These are phyloP conservation scores for Hiodon alosoides DNA, from an alignment of 2,113 vertebrate species.

Conservation along the genomic window DNA sequence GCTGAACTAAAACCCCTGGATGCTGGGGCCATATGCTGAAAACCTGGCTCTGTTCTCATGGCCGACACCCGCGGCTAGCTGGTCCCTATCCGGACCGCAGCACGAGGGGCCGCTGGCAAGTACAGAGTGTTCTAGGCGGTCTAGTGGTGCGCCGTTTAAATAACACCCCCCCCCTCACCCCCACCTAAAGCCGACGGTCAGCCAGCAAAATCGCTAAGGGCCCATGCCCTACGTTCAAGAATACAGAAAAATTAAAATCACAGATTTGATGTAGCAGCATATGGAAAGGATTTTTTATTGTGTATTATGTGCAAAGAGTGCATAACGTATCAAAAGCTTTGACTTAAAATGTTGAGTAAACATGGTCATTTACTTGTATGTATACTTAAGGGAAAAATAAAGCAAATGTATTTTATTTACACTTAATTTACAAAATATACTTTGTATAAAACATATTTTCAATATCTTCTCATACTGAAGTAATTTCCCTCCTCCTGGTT, in stretches of 20 bases:
- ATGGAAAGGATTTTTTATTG: conserved; percentile 56
- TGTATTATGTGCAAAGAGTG: conserved; percentile 63
- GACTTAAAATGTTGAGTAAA: conserved; percentile 47
- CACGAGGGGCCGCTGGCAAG: conserved; percentile 40
- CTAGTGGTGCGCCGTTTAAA: conserved; percentile 39
- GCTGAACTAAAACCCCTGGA: not conserved
- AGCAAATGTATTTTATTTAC: conserved; percentile 74
- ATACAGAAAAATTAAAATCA: conserved; percentile 9
- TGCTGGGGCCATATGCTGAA: not conserved
- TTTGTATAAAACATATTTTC: conserved; percentile 66
- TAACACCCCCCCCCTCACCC: not conserved
- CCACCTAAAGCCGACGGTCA: not conserved
- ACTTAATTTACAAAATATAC: conserved; percentile 84
- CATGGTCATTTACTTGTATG: conserved; percentile 50
- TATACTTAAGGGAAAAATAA: conserved; percentile 62
- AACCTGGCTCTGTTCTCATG: not conserved
- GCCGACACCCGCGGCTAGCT: not conserved
- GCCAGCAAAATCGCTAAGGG: not conserved
- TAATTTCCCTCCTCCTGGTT: conserved; percentile 28
- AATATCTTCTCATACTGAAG: conserved; percentile 40
- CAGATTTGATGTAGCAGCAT: conserved; percentile 49
- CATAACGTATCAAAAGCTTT: conserved; percentile 49
- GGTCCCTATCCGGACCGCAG: not conserved
- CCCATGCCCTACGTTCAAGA: not conserved
- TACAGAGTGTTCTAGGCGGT: conserved; percentile 41